Evolutionary conservation across 2,113 vertebrate genomes (phyloP).

Genomic region (Cnemophilus loriae): DNA sequence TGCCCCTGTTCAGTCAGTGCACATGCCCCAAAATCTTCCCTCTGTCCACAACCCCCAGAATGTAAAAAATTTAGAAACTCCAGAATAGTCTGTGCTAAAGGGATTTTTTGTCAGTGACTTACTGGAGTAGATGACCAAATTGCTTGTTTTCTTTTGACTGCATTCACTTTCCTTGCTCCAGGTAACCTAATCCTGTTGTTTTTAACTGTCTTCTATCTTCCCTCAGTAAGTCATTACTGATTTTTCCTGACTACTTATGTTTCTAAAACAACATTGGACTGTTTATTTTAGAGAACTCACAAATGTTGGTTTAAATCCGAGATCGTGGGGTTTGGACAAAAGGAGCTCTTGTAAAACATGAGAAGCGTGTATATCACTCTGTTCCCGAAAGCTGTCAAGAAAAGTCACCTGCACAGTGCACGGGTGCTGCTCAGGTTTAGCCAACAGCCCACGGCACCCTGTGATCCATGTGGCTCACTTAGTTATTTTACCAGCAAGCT

Average conservation of each 20-base stretch:
- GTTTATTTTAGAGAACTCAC: neutral
- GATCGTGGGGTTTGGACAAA: neutral
- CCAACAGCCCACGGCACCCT: neutral
- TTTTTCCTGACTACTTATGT: neutral
- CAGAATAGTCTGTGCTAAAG: neutral
- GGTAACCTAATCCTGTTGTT: slow-evolving; percentile 16
- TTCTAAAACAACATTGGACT: slow-evolving; percentile 17
- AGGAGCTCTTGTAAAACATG: neutral
- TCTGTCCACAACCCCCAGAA: neutral
- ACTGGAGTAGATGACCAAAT: neutral
- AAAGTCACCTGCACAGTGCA: neutral
- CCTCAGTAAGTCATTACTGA: neutral
- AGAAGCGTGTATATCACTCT: fast-evolving
- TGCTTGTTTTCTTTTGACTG: neutral
- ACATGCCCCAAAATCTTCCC: neutral
- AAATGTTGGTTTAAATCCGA: neutral
- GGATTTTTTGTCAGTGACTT: neutral
- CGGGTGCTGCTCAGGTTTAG: neutral
- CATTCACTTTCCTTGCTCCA: neutral
- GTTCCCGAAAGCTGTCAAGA: neutral
- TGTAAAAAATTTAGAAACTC: neutral
- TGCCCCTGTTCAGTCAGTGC: neutral
- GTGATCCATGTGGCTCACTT: neutral
- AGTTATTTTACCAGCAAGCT: neutral
- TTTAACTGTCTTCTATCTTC: neutral